These are phyloP conservation scores for Sicus ferrugineus DNA, from an alignment of 2,888 invertebrate species.

Conservation along the genomic window DNA sequence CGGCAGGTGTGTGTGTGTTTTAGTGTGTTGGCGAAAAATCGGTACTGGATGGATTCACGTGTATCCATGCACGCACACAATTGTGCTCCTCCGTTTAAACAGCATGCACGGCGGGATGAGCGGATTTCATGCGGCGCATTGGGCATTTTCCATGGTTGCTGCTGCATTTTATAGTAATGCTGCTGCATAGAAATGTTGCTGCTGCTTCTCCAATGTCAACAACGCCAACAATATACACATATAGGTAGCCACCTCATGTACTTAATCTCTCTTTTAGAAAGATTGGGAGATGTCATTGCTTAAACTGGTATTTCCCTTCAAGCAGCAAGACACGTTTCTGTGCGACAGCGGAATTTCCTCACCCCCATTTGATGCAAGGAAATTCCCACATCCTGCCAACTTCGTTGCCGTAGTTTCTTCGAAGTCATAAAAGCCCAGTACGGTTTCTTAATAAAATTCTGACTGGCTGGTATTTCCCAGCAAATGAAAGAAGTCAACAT, in stretches of 20 bases:
- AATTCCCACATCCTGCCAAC: constrained; percentile 5
- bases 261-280: too few species aligned
- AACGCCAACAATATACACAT: not conserved
- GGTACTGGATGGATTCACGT: too few species aligned
- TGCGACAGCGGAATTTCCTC: too few species aligned
- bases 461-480: not conserved
- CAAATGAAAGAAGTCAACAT: not conserved
- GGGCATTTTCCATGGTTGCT: not conserved
- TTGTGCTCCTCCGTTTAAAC: not conserved
- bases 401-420: not conserved
- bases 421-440: constrained; percentile 5
- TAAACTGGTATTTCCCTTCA: too few species aligned
- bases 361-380: too few species aligned
- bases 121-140: constrained; percentile 8
- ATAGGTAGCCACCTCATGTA: too few species aligned
- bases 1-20: not conserved
- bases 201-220: constrained; percentile 20
- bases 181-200: not conserved
- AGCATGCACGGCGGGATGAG: not conserved
- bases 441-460: not conserved
- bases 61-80: too few species aligned
- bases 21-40: too few species aligned
- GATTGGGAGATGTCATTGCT: too few species aligned
- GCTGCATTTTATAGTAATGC: too few species aligned
- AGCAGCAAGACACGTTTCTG: too few species aligned